Evolutionary conservation across 2,113 vertebrate species (phyloP).

Genomic region (Macquaria ambigua): DNA sequence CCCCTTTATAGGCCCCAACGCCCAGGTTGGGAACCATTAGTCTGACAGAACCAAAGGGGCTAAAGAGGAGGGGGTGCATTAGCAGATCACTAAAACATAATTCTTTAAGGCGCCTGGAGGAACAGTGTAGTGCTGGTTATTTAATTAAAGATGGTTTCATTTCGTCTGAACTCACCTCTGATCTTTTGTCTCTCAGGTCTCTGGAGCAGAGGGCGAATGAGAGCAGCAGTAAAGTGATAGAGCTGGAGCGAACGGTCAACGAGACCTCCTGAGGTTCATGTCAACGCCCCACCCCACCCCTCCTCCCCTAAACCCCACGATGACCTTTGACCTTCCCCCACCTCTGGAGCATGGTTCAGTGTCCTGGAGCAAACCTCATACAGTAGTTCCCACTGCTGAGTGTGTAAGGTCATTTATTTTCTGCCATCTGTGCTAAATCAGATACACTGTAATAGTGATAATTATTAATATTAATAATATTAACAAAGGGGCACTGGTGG

Average conservation of each 20-base stretch:
- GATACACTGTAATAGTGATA: slow-evolving; percentile 67
- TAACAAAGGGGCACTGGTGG: slow-evolving; percentile 62
- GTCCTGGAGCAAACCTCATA: slow-evolving; percentile 74
- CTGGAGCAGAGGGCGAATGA: slow-evolving; percentile 67
- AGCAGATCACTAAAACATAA: neutral
- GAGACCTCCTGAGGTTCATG: slow-evolving; percentile 76
- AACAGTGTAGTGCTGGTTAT: too few relatives aligned
- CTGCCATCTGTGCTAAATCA: slow-evolving; percentile 51
- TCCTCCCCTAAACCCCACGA: neutral
- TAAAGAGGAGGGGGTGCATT: too few relatives aligned
- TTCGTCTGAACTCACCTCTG: too few relatives aligned
- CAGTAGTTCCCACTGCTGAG: slow-evolving; percentile 56
- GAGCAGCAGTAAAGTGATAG: slow-evolving; percentile 75
- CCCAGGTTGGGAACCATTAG: too few relatives aligned
- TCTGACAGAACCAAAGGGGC: too few relatives aligned
- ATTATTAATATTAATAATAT: neutral
- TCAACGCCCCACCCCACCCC: neutral
- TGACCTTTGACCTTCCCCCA: slow-evolving; percentile 51
- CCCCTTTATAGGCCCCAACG: too few relatives aligned
- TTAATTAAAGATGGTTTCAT: too few relatives aligned
- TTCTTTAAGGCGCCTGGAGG: too few relatives aligned
- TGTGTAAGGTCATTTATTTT: slow-evolving; percentile 40
- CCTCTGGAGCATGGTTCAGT: slow-evolving; percentile 65
- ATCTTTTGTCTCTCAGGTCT: slow-evolving; percentile 59
- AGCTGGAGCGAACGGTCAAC: slow-evolving; percentile 77